Base-by-base conservation (phyloP, 2,797 vertebrate species). In the Fratercula arctica region DNA sequence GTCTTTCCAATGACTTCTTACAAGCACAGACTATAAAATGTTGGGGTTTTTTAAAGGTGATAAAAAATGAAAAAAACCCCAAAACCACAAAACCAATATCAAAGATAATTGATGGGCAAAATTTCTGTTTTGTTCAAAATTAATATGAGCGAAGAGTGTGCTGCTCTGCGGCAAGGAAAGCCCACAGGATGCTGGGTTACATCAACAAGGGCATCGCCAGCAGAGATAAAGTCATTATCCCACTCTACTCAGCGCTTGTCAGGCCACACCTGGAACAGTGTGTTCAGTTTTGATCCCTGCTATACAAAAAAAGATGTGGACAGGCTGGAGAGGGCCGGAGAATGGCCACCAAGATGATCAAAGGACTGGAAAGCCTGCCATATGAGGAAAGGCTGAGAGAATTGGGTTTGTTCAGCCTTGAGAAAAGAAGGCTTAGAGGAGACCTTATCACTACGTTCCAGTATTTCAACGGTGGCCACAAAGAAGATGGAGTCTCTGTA, bases 21-120 rank as follows among this genome's bases (percentile, higher is more conserved):
- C 10, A 68, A 63, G 56, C 6, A 56, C 5, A n/a, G 3, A 16
- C 5, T 80, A 21, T n/a, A 16, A 67, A 35, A 4, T 64, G 16
- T 14, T 46, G 13, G 2, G 0, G 0, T 67, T 61, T 60, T 54
- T 85, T 21, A 33, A 48, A 15, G 33, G 3, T 2, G 1, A 57
- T 26, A 57, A 2, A 16, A 51, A 70, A 53, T 3, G 6, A 26
- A 59, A 82, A 51, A 17, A 61, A 39, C 19, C 7, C 17, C 53
- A 35, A 24, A 18, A 28, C 26, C 16, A 53, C 35, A 60, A 17
- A 18, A 29, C 12, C 25, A 28, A 41, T 26, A 41, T 37, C 33
- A 73, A 69, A 18, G 23, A 20, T 31, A 64, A 56, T 21, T 7
- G 11, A 16, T 28, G 4, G 14, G 24, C 5, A 50, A 60, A 41